Conservation (phyloP, 2,113 vertebrate genomes). For the Astur gentilis region DNA sequence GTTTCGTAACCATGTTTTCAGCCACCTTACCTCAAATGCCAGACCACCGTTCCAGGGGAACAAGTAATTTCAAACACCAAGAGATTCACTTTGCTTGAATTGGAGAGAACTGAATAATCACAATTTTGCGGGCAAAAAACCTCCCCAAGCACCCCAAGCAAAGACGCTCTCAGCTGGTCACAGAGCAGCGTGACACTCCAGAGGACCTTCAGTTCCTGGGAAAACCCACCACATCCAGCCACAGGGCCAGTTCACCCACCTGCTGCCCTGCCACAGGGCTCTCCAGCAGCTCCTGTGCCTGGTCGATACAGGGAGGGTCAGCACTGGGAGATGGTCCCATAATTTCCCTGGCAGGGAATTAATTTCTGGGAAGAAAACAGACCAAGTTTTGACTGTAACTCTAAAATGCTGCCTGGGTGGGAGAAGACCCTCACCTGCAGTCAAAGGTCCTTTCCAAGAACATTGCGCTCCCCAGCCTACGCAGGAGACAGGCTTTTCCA, state of each 20-base stretch:
- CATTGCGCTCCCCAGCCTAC: neutral
- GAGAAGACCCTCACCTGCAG: neutral
- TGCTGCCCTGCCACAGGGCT: neutral
- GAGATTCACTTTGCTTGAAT: fast-evolving
- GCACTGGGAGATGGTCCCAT: neutral
- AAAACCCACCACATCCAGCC: neutral
- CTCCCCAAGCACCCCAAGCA: fast-evolving
- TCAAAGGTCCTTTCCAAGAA: neutral
- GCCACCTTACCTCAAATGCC: neutral
- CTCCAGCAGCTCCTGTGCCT: neutral
- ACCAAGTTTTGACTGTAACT: no score
- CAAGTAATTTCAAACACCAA: neutral
- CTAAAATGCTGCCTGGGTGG: fast-evolving
- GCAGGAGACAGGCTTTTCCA: neutral
- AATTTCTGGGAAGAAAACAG: neutral
- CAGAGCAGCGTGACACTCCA: fast-evolving
- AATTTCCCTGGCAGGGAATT: neutral
- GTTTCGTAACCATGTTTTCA: fast-evolving
- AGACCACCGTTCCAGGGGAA: no score
- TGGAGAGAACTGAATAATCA: fast-evolving
- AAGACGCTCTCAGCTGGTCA: neutral
- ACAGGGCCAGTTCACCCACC: no score
- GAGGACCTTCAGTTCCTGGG: neutral
- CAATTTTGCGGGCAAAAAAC: fast-evolving
- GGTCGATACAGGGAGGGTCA: neutral